Percentiles rank a stretch among this genome's conserved stretches.
These are phyloP conservation scores for Polia nebulosa DNA, from an alignment of 2,888 invertebrate genomes.

Conservation along the genomic window DNA sequence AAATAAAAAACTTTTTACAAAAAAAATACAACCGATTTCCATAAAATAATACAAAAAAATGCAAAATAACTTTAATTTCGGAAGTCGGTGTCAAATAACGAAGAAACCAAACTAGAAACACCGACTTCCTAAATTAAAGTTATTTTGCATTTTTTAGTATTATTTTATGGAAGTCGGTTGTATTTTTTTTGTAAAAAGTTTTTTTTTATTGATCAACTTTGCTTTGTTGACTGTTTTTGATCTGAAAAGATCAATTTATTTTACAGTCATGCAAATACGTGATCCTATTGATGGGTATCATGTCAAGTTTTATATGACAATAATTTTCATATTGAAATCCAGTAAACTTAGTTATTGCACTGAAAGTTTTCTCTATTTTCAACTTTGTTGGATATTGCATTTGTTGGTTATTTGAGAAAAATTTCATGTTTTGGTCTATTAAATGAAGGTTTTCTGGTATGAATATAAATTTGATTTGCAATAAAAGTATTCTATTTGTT, in stretches of 20 bases:
- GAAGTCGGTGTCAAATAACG: too few relatives aligned
- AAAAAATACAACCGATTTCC: too few relatives aligned
- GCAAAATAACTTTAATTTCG: too few relatives aligned
- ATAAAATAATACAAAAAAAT: too few relatives aligned
- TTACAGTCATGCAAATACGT: not conserved
- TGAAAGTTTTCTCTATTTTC: constrained; percentile 1
- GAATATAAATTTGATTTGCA: constrained; percentile 31
- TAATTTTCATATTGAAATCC: constrained; percentile 6
- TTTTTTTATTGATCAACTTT: too few relatives aligned
- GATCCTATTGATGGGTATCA: not conserved
- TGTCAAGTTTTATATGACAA: constrained; percentile 18
- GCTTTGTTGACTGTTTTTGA: too few relatives aligned
- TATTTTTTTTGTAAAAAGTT: too few relatives aligned
- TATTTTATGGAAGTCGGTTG: too few relatives aligned
- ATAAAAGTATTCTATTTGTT: constrained; percentile 9
- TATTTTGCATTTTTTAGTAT: too few relatives aligned
- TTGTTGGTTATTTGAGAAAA: not conserved
- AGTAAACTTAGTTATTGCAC: not conserved
- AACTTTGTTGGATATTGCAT: constrained; percentile 1
- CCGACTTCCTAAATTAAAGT: too few relatives aligned
- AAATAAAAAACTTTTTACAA: too few relatives aligned
- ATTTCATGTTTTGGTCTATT: constrained; percentile 6
- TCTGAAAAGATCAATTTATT: not conserved
- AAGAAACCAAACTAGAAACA: too few relatives aligned
- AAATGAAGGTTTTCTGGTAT: constrained; percentile 1